These are phyloP conservation scores for Diaperis boleti DNA, from an alignment of 2,888 invertebrate species.

Conservation along the genomic window DNA sequence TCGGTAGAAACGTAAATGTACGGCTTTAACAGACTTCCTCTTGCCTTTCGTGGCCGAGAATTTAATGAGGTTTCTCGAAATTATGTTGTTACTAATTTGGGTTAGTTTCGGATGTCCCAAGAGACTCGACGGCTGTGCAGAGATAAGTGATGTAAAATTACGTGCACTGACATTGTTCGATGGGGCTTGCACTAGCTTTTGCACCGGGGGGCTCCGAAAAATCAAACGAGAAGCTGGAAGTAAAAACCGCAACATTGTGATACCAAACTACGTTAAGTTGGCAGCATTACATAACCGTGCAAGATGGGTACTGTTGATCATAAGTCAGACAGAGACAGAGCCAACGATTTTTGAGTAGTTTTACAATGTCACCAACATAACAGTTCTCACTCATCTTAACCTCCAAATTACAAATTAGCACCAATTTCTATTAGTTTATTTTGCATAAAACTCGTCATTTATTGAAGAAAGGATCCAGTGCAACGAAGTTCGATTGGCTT, in stretches of 20 bases:
- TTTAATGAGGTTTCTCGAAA: constrained; percentile 76
- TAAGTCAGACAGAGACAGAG: constrained; percentile 27
- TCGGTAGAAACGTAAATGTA: constrained; percentile 80
- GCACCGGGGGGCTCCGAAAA: constrained; percentile 10
- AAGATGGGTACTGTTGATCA: constrained; percentile 23
- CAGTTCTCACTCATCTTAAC: constrained; percentile 46
- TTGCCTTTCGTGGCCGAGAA: constrained; percentile 81
- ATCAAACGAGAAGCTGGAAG: constrained; percentile 42
- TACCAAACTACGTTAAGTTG: constrained; percentile 6
- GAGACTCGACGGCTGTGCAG: constrained; percentile 34
- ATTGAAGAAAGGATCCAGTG: background rate
- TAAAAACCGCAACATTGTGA: constrained; percentile 41
- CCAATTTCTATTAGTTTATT: constrained; percentile 25
- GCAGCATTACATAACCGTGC: background rate
- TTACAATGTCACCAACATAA: constrained; percentile 38
- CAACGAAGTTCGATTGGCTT: background rate
- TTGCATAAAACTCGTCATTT: constrained; percentile 42
- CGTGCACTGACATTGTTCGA: background rate
- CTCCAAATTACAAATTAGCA: constrained; percentile 54
- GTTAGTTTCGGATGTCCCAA: constrained; percentile 49
- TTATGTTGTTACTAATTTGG: constrained; percentile 51
- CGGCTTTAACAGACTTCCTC: constrained; percentile 79
- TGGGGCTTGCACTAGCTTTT: constrained; percentile 12
- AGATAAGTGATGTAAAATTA: constrained; percentile 20
- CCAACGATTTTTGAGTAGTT: constrained; percentile 34